These are phyloP conservation scores for Phylloscopus trochiloides DNA, from an alignment of 2,113 vertebrate species.

Conservation along the genomic window DNA sequence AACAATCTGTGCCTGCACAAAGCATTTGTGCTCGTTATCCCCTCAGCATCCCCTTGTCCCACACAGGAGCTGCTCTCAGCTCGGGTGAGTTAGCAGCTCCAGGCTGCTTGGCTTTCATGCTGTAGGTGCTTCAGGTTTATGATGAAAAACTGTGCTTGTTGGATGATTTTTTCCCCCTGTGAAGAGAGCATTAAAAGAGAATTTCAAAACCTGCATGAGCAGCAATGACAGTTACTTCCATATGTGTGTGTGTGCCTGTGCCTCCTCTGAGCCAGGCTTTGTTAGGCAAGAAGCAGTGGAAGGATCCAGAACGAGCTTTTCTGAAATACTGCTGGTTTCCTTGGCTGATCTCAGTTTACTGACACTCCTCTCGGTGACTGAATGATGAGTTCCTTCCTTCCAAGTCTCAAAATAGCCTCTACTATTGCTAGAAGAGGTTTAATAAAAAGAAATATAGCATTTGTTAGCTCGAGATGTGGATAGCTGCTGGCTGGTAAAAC, in stretches of 20 bases:
- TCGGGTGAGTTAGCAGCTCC: neutral
- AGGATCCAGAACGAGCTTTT: neutral
- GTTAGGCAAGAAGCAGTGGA: neutral
- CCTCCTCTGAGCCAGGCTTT: neutral
- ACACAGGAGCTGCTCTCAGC: neutral
- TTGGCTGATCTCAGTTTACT: neutral
- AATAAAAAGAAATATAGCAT: neutral
- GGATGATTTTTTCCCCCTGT: neutral
- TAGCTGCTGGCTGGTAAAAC: conserved; percentile 22
- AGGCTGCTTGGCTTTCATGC: neutral
- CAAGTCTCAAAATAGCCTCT: conserved; percentile 29
- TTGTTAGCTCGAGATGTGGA: neutral
- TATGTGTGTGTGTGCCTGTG: neutral
- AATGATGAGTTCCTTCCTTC: neutral
- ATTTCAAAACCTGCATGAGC: neutral
- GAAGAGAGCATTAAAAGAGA: neutral
- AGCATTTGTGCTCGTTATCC: neutral
- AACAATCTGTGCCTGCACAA: neutral
- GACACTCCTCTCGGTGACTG: neutral
- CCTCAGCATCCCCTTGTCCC: neutral
- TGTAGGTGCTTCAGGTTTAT: neutral
- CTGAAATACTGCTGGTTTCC: neutral
- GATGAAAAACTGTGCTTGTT: neutral
- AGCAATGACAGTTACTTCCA: neutral
- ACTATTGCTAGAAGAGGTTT: neutral